These are phyloP conservation scores for Anarsia innoxiella DNA, from an alignment of 2,888 invertebrate species.

Conservation along the genomic window DNA sequence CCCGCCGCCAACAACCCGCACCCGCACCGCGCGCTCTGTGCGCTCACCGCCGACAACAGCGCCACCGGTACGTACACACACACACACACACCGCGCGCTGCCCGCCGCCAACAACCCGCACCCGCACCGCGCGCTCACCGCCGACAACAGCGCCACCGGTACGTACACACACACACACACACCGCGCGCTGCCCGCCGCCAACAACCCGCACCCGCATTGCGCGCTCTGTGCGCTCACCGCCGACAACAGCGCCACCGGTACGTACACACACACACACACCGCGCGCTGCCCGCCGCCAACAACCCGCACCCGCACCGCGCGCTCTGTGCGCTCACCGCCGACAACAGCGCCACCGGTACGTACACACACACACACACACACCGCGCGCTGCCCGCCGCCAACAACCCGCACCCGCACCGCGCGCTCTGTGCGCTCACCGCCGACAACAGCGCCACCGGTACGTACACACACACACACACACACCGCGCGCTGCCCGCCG, in stretches of 20 bases:
- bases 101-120: too few relatives aligned
- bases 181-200: too few relatives aligned
- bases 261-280: too few relatives aligned
- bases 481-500: too few relatives aligned
- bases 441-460: constrained; percentile 50
- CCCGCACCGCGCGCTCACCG: too few relatives aligned
- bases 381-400: constrained; percentile 35
- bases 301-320: constrained; percentile 33
- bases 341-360: constrained; percentile 49
- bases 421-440: constrained; percentile 50
- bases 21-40: constrained; percentile 47
- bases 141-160: too few relatives aligned
- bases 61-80: constrained; percentile 40
- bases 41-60: constrained; percentile 47
- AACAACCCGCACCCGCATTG: too few relatives aligned
- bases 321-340: constrained; percentile 49
- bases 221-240: constrained; percentile 50
- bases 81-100: too few relatives aligned
- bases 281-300: too few relatives aligned
- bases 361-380: constrained; percentile 28
- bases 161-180: too few relatives aligned
- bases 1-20: constrained; percentile 16
- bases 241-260: constrained; percentile 50
- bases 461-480: too few relatives aligned
- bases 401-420: constrained; percentile 21